Conservation (phyloP, 1,140 invertebrate genomes). For the Saxidomus purpurata region DNA sequence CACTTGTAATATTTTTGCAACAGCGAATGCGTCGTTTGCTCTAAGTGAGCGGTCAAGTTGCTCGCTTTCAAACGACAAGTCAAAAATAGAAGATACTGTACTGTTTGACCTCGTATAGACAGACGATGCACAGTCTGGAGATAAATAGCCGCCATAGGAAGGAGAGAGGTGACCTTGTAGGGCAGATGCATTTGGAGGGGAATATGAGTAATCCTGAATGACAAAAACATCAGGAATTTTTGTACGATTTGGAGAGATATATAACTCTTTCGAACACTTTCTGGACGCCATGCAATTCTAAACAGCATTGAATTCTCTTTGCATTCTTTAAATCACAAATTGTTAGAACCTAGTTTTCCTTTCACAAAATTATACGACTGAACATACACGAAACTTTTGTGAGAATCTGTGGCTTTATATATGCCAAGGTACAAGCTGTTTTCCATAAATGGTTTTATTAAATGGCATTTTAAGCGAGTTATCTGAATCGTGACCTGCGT, state of each 20-base stretch:
- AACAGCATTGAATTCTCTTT: not conserved
- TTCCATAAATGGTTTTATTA: too few species aligned
- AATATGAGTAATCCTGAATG: conserved; percentile 45
- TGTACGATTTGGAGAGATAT: conserved; percentile 27
- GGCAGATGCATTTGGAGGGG: not conserved
- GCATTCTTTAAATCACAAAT: too few species aligned
- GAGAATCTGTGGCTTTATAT: too few species aligned
- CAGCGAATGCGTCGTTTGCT: conserved; percentile 87
- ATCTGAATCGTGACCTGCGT: too few species aligned
- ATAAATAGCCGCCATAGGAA: conserved; percentile 28
- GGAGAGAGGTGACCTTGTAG: not conserved
- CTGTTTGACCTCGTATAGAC: conserved; percentile 79
- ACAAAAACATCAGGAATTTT: conserved; percentile 59
- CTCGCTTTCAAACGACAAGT: conserved; percentile 88
- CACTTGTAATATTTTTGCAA: conserved; percentile 88
- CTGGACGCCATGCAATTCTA: conserved; percentile 53
- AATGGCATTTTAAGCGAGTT: too few species aligned
- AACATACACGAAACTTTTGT: too few species aligned
- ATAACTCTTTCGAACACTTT: conserved; percentile 45
- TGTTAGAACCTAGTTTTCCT: too few species aligned
- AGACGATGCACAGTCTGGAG: conserved; percentile 48
- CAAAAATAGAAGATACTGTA: conserved; percentile 87
- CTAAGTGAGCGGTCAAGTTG: conserved; percentile 88
- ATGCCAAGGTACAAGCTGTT: too few species aligned
- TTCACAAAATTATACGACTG: too few species aligned